Evolutionary conservation across 2,888 invertebrate species (phyloP).

Genomic region (Mayetiola destructor): DNA sequence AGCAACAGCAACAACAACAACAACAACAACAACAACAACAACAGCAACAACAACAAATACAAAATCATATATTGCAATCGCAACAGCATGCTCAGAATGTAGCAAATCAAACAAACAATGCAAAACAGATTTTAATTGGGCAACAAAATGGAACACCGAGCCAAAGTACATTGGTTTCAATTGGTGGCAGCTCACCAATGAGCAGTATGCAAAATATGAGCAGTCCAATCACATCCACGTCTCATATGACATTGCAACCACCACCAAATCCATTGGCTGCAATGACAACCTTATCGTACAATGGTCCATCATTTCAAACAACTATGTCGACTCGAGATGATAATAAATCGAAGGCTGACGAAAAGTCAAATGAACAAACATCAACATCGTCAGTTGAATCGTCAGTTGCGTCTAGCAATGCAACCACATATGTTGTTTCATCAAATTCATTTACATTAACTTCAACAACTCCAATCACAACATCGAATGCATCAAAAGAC

Average conservation of each 20-base stretch:
- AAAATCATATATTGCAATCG: slow-evolving; percentile 27
- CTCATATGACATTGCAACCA: slow-evolving; percentile 28
- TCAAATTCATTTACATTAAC: neutral
- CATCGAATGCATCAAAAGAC: neutral
- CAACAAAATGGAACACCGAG: neutral
- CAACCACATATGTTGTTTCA: slow-evolving; percentile 11
- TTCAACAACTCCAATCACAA: neutral
- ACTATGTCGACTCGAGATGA: neutral
- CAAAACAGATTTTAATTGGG: neutral
- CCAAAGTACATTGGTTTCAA: slow-evolving; percentile 20
- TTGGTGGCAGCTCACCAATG: slow-evolving; percentile 19
- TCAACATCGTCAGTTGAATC: neutral
- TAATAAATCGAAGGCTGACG: neutral
- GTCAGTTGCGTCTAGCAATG: slow-evolving; percentile 10
- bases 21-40: slow-evolving; percentile 33
- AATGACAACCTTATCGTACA: slow-evolving; percentile 26
- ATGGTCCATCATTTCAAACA: neutral
- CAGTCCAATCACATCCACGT: slow-evolving; percentile 21
- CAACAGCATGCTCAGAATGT: slow-evolving; percentile 17
- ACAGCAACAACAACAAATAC: slow-evolving; percentile 31
- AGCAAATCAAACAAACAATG: neutral
- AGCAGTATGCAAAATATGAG: slow-evolving; percentile 18
- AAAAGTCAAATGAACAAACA: neutral
- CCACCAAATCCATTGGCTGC: slow-evolving; percentile 34
- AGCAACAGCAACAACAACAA: slow-evolving; percentile 17